phyloP scores from a whole-genome alignment of 2,797 vertebrate species.

The Oophaga sylvatica region DNA sequence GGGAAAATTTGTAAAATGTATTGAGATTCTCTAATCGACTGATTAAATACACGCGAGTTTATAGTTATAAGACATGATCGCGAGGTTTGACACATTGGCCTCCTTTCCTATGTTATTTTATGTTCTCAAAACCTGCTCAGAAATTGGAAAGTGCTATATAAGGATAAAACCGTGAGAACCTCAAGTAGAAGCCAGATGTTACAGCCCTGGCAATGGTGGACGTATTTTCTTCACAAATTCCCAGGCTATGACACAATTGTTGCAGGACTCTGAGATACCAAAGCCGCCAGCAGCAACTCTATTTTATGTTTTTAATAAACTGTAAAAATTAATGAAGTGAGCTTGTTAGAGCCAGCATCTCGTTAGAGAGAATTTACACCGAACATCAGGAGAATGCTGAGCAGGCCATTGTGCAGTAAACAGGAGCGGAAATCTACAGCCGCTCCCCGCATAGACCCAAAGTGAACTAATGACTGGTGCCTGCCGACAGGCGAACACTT shows the following conservation, averaged over 20 bases:
- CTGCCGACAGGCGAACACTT: not conserved
- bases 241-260: constrained; percentile 33
- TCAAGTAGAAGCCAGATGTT: constrained; percentile 1
- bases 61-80: not conserved
- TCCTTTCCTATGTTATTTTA: not conserved
- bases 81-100: not conserved
- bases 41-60: not conserved
- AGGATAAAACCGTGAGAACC: not conserved
- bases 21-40: not conserved
- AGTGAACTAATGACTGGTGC: not conserved
- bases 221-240: constrained; percentile 27
- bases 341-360: constrained; percentile 58
- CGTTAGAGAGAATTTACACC: constrained; percentile 59
- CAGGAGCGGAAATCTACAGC: constrained; percentile 19
- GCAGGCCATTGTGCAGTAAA: constrained; percentile 44
- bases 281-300: constrained; percentile 38
- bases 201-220: not conserved
- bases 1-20: not conserved
- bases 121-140: not conserved
- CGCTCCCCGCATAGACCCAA: not conserved
- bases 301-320: constrained; percentile 60
- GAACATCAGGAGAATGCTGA: constrained; percentile 57
- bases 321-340: constrained; percentile 63
- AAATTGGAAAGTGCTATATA: not conserved
- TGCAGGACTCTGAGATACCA: constrained; percentile 19